Evolutionary conservation across 2,797 vertebrate species (phyloP).

Genomic region (Pangasius mekongensis): DNA sequence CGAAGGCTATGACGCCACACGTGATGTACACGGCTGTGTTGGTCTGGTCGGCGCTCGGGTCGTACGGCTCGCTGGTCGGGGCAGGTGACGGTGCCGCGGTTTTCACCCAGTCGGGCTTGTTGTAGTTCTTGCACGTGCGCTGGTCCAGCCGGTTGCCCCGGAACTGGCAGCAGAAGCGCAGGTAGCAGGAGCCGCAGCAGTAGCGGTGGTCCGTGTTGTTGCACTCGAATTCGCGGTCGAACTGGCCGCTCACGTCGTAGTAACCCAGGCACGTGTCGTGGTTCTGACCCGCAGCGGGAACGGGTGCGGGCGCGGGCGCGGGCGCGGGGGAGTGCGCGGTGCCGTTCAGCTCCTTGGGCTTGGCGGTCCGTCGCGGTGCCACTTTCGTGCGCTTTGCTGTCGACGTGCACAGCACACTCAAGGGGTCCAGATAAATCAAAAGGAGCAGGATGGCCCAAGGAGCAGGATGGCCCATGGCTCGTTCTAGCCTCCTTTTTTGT

Average conservation of each 20-base stretch:
- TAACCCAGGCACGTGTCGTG: constrained; percentile 93
- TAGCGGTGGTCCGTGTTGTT: constrained; percentile 97
- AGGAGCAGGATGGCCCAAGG: constrained; percentile 71
- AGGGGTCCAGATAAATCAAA: constrained; percentile 79
- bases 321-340: constrained; percentile 69
- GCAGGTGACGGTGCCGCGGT: constrained; percentile 76
- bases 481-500: constrained; percentile 15
- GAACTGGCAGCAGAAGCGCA: constrained; percentile 98
- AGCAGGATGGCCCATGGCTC: constrained; percentile 39
- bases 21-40: constrained; percentile 97
- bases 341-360: constrained; percentile 65
- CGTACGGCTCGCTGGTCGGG: constrained; percentile 85
- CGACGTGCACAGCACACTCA: constrained; percentile 74
- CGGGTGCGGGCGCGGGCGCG: constrained; percentile 45
- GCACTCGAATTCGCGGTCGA: constrained; percentile 95
- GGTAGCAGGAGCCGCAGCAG: constrained; percentile 97
- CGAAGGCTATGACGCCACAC: constrained; percentile 94
- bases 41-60: constrained; percentile 93
- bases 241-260: constrained; percentile 97
- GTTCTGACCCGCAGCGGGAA: constrained; percentile 66
- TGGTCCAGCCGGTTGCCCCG: constrained; percentile 92
- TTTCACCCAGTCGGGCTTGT: constrained; percentile 86
- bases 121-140: constrained; percentile 89
- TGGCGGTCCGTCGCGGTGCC: constrained; percentile 64
- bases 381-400: constrained; percentile 73